These are phyloP conservation scores for Cirrhinus mrigala DNA, from an alignment of 2,797 vertebrate genomes.

Conservation along the genomic window DNA sequence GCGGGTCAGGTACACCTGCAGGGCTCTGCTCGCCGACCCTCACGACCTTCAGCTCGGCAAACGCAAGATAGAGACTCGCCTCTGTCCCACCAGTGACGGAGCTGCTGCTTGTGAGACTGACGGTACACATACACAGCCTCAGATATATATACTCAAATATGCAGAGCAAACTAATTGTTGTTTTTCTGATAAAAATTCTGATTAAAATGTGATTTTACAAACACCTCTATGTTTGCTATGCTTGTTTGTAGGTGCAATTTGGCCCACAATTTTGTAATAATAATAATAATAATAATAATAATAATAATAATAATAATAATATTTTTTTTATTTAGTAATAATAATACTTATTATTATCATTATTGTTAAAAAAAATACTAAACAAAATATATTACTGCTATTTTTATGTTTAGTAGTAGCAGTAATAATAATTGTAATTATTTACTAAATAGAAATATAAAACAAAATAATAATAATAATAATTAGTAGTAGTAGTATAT, in stretches of 20 bases:
- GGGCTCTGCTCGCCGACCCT: conserved; percentile 88
- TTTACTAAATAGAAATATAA: neutral
- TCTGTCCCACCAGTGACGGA: conserved; percentile 89
- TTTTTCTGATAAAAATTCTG: neutral
- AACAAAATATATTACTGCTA: no score
- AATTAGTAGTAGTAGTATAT: neutral
- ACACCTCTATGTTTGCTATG: neutral
- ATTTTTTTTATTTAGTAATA: no score
- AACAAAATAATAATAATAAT: neutral
- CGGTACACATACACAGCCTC: conserved; percentile 72
- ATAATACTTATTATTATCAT: neutral
- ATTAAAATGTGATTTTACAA: neutral
- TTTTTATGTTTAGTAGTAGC: no score
- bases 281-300: neutral
- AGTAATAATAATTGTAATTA: no score
- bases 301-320: neutral
- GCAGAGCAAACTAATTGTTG: no score
- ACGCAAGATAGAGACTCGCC: conserved; percentile 90
- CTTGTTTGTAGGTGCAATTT: neutral
- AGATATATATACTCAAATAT: neutral
- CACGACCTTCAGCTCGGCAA: conserved; percentile 93
- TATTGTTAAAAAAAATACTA: neutral
- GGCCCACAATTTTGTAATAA: neutral
- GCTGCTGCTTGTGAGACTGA: conserved; percentile 89
- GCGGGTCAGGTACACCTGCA: conserved; percentile 93